A percentile compares a stretch with the other conserved stretches of the same genome.
Evolutionary conservation across 2,888 invertebrate genomes (phyloP).

Genomic region (Gibbula magus): DNA sequence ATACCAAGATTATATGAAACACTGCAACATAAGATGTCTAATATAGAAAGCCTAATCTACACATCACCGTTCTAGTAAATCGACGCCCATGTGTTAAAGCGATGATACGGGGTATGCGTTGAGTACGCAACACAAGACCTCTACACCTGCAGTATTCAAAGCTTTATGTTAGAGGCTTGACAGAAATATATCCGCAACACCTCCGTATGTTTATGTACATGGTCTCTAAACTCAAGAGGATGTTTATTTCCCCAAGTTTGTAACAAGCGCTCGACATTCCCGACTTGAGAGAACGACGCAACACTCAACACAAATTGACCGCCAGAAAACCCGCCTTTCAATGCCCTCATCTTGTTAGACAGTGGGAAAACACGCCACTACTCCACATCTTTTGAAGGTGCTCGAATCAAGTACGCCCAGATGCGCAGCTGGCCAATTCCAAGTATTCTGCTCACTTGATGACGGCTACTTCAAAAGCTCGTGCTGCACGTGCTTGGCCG

Average conservation of each 20-base stretch:
- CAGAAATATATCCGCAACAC: not conserved
- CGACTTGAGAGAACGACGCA: not conserved
- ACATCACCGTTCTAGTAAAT: too few species aligned
- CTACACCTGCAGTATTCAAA: not conserved
- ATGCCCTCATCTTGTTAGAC: not conserved
- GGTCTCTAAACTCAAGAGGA: not conserved
- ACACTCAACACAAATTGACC: constrained; percentile 11
- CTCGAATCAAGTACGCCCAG: not conserved
- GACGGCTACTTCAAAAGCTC: not conserved
- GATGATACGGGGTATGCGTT: not conserved
- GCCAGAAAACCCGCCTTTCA: not conserved
- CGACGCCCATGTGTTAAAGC: too few species aligned
- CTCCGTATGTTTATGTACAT: not conserved
- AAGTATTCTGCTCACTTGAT: not conserved
- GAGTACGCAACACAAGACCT: not conserved
- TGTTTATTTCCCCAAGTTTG: constrained; percentile 15
- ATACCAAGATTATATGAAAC: too few species aligned
- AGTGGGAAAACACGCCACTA: not conserved
- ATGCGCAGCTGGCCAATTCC: not conserved
- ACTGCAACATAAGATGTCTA: too few species aligned
- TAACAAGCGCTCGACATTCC: constrained; percentile 6
- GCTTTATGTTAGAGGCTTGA: not conserved
- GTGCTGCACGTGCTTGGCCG: constrained; percentile 11
- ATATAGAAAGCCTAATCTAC: too few species aligned
- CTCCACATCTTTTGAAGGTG: not conserved